Conservation (phyloP, 2,888 invertebrate species). For the Hyles lineata region DNA sequence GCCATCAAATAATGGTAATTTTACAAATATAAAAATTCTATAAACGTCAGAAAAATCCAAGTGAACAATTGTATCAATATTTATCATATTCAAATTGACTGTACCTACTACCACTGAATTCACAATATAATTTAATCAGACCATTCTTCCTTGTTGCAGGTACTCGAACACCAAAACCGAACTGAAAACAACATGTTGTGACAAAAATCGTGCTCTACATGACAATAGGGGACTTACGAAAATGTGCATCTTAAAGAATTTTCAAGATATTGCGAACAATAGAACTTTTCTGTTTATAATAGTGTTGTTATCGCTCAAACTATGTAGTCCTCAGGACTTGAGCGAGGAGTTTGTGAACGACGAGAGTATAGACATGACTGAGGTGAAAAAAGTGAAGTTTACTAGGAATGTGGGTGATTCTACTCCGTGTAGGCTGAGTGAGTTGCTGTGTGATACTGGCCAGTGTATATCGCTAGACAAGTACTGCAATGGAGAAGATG, state of each 20-base stretch:
- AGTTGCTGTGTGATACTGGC: slow-evolving; percentile 86
- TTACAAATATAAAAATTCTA: too few relatives aligned
- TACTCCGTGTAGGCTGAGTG: slow-evolving; percentile 84
- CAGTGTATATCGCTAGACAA: slow-evolving; percentile 90
- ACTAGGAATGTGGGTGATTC: slow-evolving; percentile 55
- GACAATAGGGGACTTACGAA: slow-evolving; percentile 50
- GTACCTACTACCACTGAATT: neutral
- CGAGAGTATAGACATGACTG: slow-evolving; percentile 65
- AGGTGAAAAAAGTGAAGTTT: slow-evolving; percentile 66
- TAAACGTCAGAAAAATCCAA: too few relatives aligned
- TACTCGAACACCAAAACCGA: slow-evolving; percentile 42
- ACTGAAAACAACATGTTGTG: slow-evolving; percentile 62
- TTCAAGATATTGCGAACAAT: slow-evolving; percentile 65
- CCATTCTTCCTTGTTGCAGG: slow-evolving; percentile 61
- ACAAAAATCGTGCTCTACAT: slow-evolving; percentile 51
- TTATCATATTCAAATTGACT: neutral
- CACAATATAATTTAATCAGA: neutral
- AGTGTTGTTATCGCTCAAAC: slow-evolving; percentile 73
- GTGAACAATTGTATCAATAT: neutral
- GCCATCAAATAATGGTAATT: too few relatives aligned
- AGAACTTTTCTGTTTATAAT: slow-evolving; percentile 77
- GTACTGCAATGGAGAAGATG: slow-evolving; percentile 91
- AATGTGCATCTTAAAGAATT: slow-evolving; percentile 72
- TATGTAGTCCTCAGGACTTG: slow-evolving; percentile 78
- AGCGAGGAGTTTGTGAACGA: slow-evolving; percentile 76